Conservation (phyloP, 2,797 vertebrate genomes). For the Dicrostonyx torquatus region DNA sequence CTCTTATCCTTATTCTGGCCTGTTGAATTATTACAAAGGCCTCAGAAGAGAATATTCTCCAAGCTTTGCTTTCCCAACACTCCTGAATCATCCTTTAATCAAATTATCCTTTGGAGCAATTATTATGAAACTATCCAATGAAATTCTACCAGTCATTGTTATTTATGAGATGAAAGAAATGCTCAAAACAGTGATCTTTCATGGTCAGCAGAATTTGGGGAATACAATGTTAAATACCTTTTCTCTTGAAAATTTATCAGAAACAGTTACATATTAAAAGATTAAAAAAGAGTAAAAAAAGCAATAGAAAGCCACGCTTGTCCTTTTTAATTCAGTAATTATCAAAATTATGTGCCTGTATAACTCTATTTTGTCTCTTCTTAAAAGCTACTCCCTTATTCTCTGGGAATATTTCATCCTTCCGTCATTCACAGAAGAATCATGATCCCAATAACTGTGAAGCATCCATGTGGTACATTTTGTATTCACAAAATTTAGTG, state of each 20-base stretch:
- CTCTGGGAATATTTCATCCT: background rate
- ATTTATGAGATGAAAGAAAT: constrained; percentile 37
- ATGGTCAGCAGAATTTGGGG: constrained; percentile 14
- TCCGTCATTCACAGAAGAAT: background rate
- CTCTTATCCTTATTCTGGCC: background rate
- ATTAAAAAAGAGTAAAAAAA: constrained; percentile 49
- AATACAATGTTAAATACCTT: constrained; percentile 37
- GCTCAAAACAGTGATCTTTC: constrained; percentile 42
- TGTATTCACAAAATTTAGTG: constrained; percentile 20
- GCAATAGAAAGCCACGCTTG: constrained; percentile 49
- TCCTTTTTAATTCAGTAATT: constrained; percentile 55
- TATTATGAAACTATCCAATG: background rate
- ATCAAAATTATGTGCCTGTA: background rate
- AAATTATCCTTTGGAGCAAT: background rate
- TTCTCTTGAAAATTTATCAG: constrained; percentile 62
- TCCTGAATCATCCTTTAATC: background rate
- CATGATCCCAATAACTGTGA: background rate
- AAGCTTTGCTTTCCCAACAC: background rate
- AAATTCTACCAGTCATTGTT: background rate
- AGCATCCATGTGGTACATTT: background rate
- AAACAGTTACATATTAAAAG: constrained; percentile 65
- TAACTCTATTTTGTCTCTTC: constrained; percentile 50
- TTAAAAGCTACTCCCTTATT: background rate
- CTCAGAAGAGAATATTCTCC: background rate
- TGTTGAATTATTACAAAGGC: background rate